These are phyloP conservation scores for Microchrysa polita DNA, from an alignment of 2,888 invertebrate genomes.

Conservation along the genomic window DNA sequence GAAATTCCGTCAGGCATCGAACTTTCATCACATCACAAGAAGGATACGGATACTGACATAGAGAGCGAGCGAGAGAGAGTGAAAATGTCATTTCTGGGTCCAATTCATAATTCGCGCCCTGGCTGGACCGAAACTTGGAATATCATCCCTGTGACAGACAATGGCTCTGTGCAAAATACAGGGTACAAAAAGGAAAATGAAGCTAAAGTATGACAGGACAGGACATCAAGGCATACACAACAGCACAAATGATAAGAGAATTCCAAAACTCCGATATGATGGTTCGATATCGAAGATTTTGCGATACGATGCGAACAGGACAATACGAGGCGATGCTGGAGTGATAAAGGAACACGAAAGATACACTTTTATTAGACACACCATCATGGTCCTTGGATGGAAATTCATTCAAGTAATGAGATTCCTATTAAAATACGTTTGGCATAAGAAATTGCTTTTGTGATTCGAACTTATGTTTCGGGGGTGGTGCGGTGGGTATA, in stretches of 20 bases:
- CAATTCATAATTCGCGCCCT: not conserved
- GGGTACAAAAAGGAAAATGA: not conserved
- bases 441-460: slow-evolving; percentile 26
- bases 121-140: not conserved
- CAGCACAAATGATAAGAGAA: too few species aligned
- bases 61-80: not conserved
- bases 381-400: slow-evolving; percentile 30
- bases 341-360: slow-evolving; percentile 21
- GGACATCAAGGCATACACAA: too few species aligned
- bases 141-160: not conserved
- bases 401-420: slow-evolving; percentile 35
- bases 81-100: not conserved
- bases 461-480: slow-evolving; percentile 10
- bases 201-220: not conserved
- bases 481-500: not conserved
- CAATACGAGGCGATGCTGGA: not conserved
- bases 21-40: not conserved
- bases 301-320: not conserved
- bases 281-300: not conserved
- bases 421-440: slow-evolving; percentile 36
- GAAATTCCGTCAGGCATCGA: too few species aligned
- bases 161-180: too few species aligned
- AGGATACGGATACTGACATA: slow-evolving; percentile 1
- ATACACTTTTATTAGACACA: slow-evolving; percentile 25
- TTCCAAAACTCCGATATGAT: too few species aligned